These are phyloP conservation scores for Allobates femoralis DNA, from an alignment of 2,797 vertebrate species.

Conservation along the genomic window DNA sequence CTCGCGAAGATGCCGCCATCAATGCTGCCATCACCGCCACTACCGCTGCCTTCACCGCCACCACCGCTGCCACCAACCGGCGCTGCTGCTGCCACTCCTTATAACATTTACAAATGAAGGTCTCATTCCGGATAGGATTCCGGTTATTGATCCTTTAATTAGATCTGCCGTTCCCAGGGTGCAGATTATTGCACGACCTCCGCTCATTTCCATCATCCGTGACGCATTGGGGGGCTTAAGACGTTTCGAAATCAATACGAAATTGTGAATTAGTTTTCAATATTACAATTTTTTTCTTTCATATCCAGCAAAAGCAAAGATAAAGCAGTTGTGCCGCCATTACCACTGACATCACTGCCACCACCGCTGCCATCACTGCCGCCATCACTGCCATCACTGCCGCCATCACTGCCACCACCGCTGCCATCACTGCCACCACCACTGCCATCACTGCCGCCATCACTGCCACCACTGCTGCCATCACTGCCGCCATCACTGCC, in stretches of 20 bases:
- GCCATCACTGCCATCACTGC: no score
- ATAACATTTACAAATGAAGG: conserved; percentile 75
- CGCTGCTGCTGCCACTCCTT: no score
- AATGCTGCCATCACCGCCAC: not conserved
- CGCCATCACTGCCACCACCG: no score
- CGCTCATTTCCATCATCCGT: conserved; percentile 11
- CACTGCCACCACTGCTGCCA: no score
- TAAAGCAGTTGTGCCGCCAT: conserved; percentile 63
- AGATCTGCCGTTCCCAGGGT: conserved; percentile 70
- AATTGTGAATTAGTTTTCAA: conserved; percentile 10
- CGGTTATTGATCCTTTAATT: conserved; percentile 75
- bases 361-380: no score
- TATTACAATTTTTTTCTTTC: not conserved
- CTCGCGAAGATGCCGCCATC: conserved; percentile 64
- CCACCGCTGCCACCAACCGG: no score
- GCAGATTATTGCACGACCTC: conserved; percentile 64
- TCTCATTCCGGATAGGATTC: conserved; percentile 73
- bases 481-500: not conserved
- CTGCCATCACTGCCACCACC: not conserved
- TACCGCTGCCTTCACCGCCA: no score
- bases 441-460: no score
- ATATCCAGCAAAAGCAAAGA: not conserved
- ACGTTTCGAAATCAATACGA: conserved; percentile 31
- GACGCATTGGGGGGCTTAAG: not conserved
- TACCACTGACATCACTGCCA: not conserved